Evolutionary conservation across 2,888 invertebrate species (phyloP).

Genomic region (Dicyrtomina minuta): DNA sequence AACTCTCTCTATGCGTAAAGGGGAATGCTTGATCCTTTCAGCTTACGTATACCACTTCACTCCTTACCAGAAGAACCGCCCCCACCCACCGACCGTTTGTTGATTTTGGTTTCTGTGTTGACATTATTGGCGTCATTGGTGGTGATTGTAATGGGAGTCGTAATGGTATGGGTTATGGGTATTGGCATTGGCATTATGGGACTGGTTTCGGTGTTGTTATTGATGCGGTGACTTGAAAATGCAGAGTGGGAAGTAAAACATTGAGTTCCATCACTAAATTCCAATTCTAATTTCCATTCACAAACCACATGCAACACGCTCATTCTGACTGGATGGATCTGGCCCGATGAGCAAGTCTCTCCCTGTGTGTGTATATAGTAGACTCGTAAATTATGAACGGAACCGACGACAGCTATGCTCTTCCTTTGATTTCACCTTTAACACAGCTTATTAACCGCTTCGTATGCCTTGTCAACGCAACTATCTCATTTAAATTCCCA

Average conservation of each 20-base stretch:
- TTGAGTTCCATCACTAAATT: conserved; percentile 12
- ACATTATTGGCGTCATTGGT: no score
- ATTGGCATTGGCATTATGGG: background rate
- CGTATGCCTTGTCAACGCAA: background rate
- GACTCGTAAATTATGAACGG: conserved; percentile 20
- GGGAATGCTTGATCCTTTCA: no score
- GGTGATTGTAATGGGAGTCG: no score
- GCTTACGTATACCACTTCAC: no score
- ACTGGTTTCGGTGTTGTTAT: background rate
- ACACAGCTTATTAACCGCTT: background rate
- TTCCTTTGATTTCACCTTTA: conserved; percentile 20
- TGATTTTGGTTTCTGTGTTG: no score
- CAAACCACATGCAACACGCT: no score
- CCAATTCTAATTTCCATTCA: background rate
- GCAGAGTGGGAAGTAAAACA: conserved; percentile 15
- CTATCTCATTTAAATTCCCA: background rate
- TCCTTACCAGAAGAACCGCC: no score
- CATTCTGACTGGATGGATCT: no score
- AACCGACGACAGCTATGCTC: conserved; percentile 14
- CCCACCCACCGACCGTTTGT: no score
- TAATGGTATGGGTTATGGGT: no score
- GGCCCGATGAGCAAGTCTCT: no score
- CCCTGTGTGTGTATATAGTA: background rate
- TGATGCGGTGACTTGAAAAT: background rate
- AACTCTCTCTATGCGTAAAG: no score